Conservation (phyloP, 2,113 vertebrate genomes). For the Antigone vipio region DNA sequence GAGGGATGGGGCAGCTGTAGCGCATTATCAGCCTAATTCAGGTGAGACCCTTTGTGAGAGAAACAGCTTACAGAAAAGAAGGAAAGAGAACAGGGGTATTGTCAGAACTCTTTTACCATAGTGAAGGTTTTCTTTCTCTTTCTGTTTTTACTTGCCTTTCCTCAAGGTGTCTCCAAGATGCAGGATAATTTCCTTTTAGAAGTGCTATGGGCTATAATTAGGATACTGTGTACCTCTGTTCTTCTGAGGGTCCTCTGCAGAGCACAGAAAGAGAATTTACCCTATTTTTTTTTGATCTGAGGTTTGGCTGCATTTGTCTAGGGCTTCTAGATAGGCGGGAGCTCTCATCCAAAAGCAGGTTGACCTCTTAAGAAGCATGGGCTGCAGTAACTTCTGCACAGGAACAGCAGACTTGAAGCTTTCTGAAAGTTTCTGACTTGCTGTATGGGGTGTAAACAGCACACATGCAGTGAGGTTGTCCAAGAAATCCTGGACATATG, state of each 20-base stretch:
- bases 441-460: background rate
- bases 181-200: background rate
- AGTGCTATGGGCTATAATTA: background rate
- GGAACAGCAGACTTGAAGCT: background rate
- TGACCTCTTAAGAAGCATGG: background rate
- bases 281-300: background rate
- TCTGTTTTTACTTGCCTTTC: background rate
- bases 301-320: background rate
- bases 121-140: background rate
- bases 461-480: background rate
- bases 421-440: background rate
- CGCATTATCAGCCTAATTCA: background rate
- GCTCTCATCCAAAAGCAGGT: background rate
- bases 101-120: background rate
- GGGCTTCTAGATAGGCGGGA: background rate
- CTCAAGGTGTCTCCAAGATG: background rate
- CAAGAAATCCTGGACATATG: constrained; percentile 1
- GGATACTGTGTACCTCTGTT: background rate
- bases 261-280: background rate
- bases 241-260: background rate
- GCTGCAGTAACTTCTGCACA: background rate
- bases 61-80: background rate
- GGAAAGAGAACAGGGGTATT: background rate
- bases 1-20: background rate
- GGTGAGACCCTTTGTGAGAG: background rate